These are phyloP conservation scores for Poecilia latipinna DNA, from an alignment of 2,113 vertebrate species.

Conservation along the genomic window DNA sequence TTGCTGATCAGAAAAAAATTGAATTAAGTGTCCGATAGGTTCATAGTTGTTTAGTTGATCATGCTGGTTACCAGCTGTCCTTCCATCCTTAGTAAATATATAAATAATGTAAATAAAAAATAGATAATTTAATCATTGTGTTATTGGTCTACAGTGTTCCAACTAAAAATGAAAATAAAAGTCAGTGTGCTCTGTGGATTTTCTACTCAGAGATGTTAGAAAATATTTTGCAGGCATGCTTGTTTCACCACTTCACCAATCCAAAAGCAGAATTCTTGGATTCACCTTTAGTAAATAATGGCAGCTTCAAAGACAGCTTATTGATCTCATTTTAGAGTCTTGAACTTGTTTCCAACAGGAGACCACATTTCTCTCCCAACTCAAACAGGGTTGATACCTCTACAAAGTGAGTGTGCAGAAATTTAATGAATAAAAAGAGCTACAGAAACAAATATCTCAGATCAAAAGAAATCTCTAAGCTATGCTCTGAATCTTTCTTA, in stretches of 20 bases:
- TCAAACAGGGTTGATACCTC: neutral
- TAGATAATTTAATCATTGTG: neutral
- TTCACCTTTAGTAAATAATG: neutral
- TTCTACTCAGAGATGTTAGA: neutral
- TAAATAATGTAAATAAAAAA: neutral
- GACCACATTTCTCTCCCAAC: neutral
- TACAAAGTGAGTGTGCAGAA: neutral
- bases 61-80: too few species aligned
- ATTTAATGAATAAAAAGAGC: neutral
- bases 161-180: neutral
- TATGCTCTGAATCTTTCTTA: slow-evolving; percentile 8
- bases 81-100: neutral
- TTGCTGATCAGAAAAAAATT: too few species aligned
- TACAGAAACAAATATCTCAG: slow-evolving; percentile 11
- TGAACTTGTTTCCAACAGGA: neutral
- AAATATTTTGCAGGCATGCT: neutral
- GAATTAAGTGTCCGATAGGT: too few species aligned
- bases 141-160: neutral
- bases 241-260: neutral
- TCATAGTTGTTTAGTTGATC: too few species aligned
- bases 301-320: neutral
- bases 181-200: neutral
- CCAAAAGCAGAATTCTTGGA: neutral
- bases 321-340: neutral
- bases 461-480: slow-evolving; percentile 33